phyloP scores from a whole-genome alignment of 2,113 vertebrate species.

The Triplophysa dalaica region DNA sequence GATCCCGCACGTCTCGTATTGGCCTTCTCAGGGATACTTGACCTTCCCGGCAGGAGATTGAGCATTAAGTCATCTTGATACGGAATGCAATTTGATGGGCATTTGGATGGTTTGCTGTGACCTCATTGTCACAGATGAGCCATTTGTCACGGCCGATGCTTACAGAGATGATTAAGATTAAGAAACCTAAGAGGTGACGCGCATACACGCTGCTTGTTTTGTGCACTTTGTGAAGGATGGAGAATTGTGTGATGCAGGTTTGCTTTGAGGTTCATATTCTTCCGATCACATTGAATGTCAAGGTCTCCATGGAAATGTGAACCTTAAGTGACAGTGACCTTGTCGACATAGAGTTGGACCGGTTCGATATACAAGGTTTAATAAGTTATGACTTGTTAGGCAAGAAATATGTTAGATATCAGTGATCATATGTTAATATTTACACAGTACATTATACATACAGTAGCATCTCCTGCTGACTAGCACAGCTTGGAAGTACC shows the following conservation, averaged over 20 bases:
- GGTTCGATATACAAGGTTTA: not conserved
- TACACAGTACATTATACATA: not conserved
- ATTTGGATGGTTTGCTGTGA: conserved; percentile 35
- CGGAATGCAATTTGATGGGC: conserved; percentile 38
- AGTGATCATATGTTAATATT: not conserved
- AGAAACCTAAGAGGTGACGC: conserved; percentile 14
- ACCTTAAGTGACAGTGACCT: conserved; percentile 2
- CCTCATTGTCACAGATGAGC: conserved; percentile 29
- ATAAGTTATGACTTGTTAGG: not conserved
- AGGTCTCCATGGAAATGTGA: conserved; percentile 32
- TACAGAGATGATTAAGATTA: conserved; percentile 40
- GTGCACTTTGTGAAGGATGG: not conserved
- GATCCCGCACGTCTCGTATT: not conserved
- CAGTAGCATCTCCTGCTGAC: not conserved
- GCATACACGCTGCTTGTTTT: not conserved
- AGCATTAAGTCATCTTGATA: conserved; percentile 47
- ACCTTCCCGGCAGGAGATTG: conserved; percentile 45
- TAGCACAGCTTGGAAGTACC: not conserved
- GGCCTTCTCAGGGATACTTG: conserved; percentile 37
- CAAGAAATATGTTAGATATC: not conserved
- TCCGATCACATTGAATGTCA: conserved; percentile 1
- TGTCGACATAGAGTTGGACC: not conserved
- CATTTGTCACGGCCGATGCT: conserved; percentile 32
- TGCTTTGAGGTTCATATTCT: not conserved
- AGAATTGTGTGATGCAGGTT: not conserved